These are phyloP conservation scores for Percina caprodes DNA, from an alignment of 2,113 vertebrate species.

Conservation along the genomic window DNA sequence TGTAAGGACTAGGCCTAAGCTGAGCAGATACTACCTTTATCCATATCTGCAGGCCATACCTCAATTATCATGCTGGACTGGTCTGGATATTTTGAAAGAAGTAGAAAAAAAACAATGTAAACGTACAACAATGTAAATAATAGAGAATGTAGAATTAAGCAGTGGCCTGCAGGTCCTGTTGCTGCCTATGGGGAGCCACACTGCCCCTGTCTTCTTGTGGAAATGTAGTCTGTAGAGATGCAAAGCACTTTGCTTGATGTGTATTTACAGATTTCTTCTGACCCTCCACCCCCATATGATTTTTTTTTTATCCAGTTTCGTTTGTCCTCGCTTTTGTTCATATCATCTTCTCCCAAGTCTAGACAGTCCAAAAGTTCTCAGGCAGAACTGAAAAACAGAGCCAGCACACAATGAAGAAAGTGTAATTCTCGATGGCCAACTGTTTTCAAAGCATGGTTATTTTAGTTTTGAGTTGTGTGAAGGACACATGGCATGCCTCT, in stretches of 20 bases:
- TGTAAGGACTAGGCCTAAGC: neutral
- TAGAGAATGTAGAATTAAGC: slow-evolving; percentile 1
- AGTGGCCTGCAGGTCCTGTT: slow-evolving; percentile 4
- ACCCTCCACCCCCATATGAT: neutral
- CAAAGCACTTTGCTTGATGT: slow-evolving; percentile 24
- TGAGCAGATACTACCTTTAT: neutral
- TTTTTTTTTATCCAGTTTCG: slow-evolving; percentile 26
- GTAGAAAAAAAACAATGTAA: neutral
- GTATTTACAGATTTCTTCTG: slow-evolving; percentile 23
- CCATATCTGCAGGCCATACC: neutral
- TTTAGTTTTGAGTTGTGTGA: slow-evolving; percentile 44
- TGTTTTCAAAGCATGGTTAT: slow-evolving; percentile 47
- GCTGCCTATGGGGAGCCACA: neutral
- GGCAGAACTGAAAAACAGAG: slow-evolving; percentile 32
- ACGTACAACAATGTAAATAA: slow-evolving; percentile 12
- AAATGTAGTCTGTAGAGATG: slow-evolving; percentile 25
- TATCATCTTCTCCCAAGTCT: slow-evolving; percentile 26
- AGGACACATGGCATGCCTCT: slow-evolving; percentile 53
- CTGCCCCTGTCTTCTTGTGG: neutral
- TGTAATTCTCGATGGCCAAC: slow-evolving; percentile 38
- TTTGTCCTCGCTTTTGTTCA: slow-evolving; percentile 35
- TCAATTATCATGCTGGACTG: neutral
- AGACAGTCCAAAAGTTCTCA: slow-evolving; percentile 35
- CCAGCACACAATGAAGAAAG: slow-evolving; percentile 16
- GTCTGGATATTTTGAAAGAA: neutral